A percentile compares a stretch with the other conserved stretches of the same genome.
These are phyloP conservation scores for Hylaeus anthracinus DNA, from an alignment of 1,140 invertebrate genomes.

Conservation along the genomic window DNA sequence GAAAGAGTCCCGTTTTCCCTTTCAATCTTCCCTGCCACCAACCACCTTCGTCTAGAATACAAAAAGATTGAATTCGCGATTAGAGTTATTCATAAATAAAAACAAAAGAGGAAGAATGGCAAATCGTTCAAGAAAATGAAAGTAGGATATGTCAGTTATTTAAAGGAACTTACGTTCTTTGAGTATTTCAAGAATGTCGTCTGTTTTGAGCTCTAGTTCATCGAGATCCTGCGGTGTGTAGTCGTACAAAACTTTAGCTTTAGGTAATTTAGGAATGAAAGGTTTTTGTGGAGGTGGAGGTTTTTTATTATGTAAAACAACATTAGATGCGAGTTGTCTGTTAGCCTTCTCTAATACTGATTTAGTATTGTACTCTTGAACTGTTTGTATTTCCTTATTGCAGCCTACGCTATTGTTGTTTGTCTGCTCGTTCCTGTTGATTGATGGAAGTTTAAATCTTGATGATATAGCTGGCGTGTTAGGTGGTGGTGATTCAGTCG, in stretches of 20 bases:
- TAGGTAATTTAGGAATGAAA: slow-evolving; percentile 78
- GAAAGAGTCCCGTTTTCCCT: slow-evolving; percentile 85
- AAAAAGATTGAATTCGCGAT: background rate
- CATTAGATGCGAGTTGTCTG: background rate
- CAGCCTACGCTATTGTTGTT: slow-evolving; percentile 7
- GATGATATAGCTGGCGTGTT: slow-evolving; percentile 77
- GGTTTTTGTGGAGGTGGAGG: slow-evolving; percentile 68
- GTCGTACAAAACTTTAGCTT: slow-evolving; percentile 84
- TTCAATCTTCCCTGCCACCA: slow-evolving; percentile 86
- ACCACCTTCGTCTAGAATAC: slow-evolving; percentile 84
- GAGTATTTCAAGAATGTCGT: slow-evolving; percentile 85
- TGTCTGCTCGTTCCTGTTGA: slow-evolving; percentile 30
- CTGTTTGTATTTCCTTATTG: slow-evolving; percentile 51
- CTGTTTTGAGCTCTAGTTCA: slow-evolving; percentile 85
- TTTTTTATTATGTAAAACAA: slow-evolving; percentile 20
- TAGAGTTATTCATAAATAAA: slow-evolving; percentile 4
- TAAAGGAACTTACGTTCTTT: slow-evolving; percentile 83
- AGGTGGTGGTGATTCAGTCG: slow-evolving; percentile 80
- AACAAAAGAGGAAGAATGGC: background rate
- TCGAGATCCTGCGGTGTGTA: slow-evolving; percentile 87
- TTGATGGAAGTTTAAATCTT: slow-evolving; percentile 68
- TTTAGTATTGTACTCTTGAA: slow-evolving; percentile 43
- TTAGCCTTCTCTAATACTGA: slow-evolving; percentile 6
- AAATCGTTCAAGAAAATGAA: background rate
- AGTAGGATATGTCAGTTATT: no score